These are phyloP conservation scores for Chouioia cunea DNA, from an alignment of 2,888 invertebrate species.

Conservation along the genomic window DNA sequence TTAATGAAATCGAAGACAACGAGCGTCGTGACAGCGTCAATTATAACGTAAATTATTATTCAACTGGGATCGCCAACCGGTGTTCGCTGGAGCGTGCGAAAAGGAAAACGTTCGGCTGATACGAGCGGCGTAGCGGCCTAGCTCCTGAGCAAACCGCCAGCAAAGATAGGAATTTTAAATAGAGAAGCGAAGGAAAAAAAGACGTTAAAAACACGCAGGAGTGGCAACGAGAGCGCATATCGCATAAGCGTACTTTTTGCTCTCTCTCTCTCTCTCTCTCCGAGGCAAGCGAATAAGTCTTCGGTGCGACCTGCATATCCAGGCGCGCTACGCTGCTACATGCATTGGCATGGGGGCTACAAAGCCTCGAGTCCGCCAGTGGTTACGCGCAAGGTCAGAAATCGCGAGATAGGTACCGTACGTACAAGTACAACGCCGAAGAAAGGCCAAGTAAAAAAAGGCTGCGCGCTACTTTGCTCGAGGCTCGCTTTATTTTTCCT, in stretches of 20 bases:
- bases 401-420: neutral
- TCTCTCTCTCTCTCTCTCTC: neutral
- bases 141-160: no score
- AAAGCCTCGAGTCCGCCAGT: constrained; percentile 4
- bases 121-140: no score
- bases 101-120: neutral
- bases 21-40: no score
- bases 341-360: constrained; percentile 1
- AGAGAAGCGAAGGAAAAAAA: constrained; percentile 23
- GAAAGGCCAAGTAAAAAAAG: neutral
- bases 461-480: neutral
- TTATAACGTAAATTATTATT: no score
- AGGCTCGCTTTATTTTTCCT: neutral
- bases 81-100: neutral
- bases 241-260: constrained; percentile 10
- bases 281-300: neutral
- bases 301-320: constrained; percentile 15
- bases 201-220: constrained; percentile 15
- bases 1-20: no score
- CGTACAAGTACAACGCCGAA: neutral
- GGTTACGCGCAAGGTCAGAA: constrained; percentile 27
- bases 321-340: neutral
- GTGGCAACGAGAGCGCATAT: constrained; percentile 21
- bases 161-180: constrained; percentile 3
- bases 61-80: no score